phyloP scores from a whole-genome alignment of 2,113 vertebrate species.

The Phyllostomus hastatus region DNA sequence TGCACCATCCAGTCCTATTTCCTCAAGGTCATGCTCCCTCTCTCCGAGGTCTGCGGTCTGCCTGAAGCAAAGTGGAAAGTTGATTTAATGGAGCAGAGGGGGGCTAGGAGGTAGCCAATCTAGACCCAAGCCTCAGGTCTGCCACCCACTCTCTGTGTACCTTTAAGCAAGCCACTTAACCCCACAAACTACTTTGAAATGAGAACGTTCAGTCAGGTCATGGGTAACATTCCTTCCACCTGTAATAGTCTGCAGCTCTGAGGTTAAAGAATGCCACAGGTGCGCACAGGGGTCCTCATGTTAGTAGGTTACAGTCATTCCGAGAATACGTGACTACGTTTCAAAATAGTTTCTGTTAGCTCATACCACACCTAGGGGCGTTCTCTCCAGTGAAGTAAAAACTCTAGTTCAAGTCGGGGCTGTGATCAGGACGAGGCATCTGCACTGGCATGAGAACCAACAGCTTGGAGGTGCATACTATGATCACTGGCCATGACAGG shows the following conservation, averaged over 20 bases:
- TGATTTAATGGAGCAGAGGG: conserved; percentile 8
- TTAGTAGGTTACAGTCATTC: not conserved
- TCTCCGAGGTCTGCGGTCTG: not conserved
- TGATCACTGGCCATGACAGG: not conserved
- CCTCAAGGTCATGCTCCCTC: not conserved
- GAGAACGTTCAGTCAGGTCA: not conserved
- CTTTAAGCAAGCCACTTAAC: not conserved
- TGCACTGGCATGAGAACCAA: not conserved
- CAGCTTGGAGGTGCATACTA: not conserved
- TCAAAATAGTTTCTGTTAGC: not conserved
- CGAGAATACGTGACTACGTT: not conserved
- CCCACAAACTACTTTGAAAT: not conserved
- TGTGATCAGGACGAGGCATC: not conserved
- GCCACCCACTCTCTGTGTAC: not conserved
- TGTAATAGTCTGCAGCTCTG: not conserved
- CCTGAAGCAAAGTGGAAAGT: not conserved
- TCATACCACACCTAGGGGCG: not conserved
- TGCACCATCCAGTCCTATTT: not conserved
- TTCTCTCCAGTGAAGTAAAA: not conserved
- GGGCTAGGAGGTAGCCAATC: not conserved
- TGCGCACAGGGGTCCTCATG: not conserved
- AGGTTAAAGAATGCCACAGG: not conserved
- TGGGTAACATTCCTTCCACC: not conserved
- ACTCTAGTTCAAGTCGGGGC: not conserved
- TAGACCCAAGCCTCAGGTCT: not conserved